These are phyloP conservation scores for Corythaeola cristata DNA, from an alignment of 2,113 vertebrate genomes.

Conservation along the genomic window DNA sequence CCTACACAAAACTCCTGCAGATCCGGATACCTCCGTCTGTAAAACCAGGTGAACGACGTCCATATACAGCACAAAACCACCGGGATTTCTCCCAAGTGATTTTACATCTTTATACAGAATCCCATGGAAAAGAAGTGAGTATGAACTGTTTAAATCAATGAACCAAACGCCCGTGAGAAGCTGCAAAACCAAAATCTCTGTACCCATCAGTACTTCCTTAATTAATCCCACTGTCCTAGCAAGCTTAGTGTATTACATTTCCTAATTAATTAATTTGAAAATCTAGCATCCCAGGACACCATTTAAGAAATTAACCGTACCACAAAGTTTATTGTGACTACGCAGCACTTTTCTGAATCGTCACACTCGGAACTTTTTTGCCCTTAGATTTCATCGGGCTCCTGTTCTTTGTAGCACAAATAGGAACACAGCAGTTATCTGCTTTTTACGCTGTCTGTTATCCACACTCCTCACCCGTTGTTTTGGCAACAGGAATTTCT, in stretches of 20 bases:
- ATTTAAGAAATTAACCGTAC: not conserved
- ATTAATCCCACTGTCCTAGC: not conserved
- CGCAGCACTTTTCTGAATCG: rapidly evolving
- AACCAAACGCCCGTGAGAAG: not conserved
- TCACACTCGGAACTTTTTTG: not conserved
- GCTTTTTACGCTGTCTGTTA: rapidly evolving
- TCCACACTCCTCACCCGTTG: rapidly evolving
- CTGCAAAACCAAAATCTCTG: not conserved
- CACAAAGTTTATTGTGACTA: not conserved
- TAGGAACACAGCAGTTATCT: rapidly evolving
- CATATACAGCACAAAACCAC: not conserved
- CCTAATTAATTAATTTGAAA: not conserved
- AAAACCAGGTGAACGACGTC: rapidly evolving
- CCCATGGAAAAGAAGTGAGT: not conserved
- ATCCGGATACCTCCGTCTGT: rapidly evolving
- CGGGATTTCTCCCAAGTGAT: not conserved
- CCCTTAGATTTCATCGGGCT: too few relatives aligned
- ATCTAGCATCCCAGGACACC: not conserved
- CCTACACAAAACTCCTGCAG: not conserved
- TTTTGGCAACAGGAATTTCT: not conserved
- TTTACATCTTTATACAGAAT: not conserved
- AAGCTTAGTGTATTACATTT: not conserved
- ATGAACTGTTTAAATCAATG: not conserved
- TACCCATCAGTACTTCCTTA: not conserved
- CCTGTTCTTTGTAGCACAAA: rapidly evolving